Base-by-base conservation (phyloP, 2,113 vertebrate species). In the Prionailurus viverrinus region DNA sequence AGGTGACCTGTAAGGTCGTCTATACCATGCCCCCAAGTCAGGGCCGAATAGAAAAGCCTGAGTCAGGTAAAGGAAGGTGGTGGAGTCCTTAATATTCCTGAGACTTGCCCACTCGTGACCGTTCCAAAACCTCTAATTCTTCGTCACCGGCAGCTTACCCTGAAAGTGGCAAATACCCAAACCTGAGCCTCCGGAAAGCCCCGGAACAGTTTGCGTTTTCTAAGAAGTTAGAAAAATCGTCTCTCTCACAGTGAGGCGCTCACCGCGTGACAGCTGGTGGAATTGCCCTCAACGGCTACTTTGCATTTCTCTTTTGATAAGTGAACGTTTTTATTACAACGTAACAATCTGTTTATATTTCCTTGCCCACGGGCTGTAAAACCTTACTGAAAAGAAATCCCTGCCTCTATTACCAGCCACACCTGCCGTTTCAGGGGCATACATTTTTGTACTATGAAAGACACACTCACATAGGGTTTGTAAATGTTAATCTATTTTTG, bases 401-500 rank as follows among this genome's bases (percentile, higher is more conserved):
- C 76, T 81, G 80, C 97, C 83, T 92, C 74, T 29, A 76, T 91
- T 91, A 76, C 94, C 45, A 95, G 63, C 63, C 55, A 94, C 68
- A 7, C 53, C 85, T 55, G 89, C 36, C 66, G 5, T 33, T 25
- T 48, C 33, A 36, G 61, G 36, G 39, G 23, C 33, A 33, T 53
- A 45, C 48, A 81, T 96, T 66, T 97, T 97, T 91, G 65, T 79
- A 82, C 48, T 89, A 36, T 87, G 97, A 96, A 98, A 92, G 66
- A 78, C 23, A 93, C 93, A 71, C 88, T 85, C 97, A 79, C 65
- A 88, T 68, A 89, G 71, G 91, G 96, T 92, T 98, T 98, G 97
- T 95, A 63, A 97, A 97, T 16, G 81, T 82, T 89, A 83, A 94
- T 95, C 58, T 93, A 95, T 65, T 98, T 99, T 98, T 98, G 86